These are phyloP conservation scores for Rhinoderma darwinii DNA, from an alignment of 2,113 vertebrate genomes.

Conservation along the genomic window DNA sequence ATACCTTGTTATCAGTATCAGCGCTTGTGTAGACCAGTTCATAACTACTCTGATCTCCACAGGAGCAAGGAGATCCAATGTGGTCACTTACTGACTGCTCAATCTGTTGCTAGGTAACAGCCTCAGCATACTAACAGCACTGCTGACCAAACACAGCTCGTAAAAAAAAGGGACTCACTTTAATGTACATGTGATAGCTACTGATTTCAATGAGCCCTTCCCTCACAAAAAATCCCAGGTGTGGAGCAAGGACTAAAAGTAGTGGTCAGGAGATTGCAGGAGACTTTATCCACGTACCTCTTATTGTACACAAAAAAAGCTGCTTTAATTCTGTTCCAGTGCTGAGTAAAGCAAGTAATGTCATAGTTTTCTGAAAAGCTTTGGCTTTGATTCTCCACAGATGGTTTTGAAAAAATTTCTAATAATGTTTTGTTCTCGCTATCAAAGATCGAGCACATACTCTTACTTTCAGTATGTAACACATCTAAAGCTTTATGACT, in stretches of 20 bases:
- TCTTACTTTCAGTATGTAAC: conserved; percentile 23
- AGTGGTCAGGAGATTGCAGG: background rate
- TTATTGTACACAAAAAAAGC: background rate
- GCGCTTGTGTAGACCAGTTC: background rate
- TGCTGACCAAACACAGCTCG: background rate
- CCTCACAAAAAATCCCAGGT: background rate
- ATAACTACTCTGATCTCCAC: background rate
- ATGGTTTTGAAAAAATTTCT: conserved; percentile 22
- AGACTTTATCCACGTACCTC: background rate
- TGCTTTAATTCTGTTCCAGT: background rate
- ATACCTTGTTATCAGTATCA: background rate
- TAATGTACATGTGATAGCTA: background rate
- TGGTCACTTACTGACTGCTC: background rate
- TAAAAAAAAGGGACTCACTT: background rate
- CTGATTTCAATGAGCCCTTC: background rate
- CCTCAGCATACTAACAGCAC: background rate
- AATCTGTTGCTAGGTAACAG: background rate
- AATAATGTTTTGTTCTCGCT: conserved; percentile 21
- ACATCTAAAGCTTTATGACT: conserved; percentile 21
- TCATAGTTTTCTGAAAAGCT: background rate
- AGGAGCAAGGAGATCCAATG: background rate
- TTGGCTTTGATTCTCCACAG: background rate
- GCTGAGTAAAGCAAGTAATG: background rate
- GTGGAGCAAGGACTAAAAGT: background rate
- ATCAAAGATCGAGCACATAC: conserved; percentile 3